Percentiles rank a stretch among this genome's conserved stretches.
Evolutionary conservation across 1,140 invertebrate species (phyloP).

Genomic region (Hylyphantes graminicola): DNA sequence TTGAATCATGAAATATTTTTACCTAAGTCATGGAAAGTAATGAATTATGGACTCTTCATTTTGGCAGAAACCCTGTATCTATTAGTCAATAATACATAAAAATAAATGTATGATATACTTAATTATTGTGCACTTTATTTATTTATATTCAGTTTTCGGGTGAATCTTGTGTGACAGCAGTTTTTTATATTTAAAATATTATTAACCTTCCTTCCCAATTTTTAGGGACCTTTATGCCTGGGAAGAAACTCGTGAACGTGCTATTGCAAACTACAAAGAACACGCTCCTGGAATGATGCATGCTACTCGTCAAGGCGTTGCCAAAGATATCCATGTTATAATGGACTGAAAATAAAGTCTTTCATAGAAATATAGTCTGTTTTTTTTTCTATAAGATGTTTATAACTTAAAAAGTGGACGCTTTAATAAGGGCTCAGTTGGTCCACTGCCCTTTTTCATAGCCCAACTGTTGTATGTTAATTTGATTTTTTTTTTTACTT

Average conservation of each 20-base stretch:
- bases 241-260: slow-evolving; percentile 76
- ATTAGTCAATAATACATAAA: background rate
- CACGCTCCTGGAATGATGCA: slow-evolving; percentile 83
- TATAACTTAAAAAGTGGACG: no score
- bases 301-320: slow-evolving; percentile 12
- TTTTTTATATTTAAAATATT: slow-evolving; percentile 17
- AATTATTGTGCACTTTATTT: slow-evolving; percentile 4
- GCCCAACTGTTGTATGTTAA: no score
- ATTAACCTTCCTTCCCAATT: slow-evolving; percentile 18
- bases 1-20: no score
- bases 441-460: no score
- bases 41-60: no score
- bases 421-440: no score
- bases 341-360: background rate
- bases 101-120: background rate
- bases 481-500: no score
- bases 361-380: no score
- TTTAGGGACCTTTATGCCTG: slow-evolving; percentile 83
- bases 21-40: no score
- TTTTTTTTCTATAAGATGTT: no score
- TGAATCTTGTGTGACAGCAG: slow-evolving; percentile 40
- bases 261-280: slow-evolving; percentile 79
- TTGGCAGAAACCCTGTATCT: no score
- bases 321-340: slow-evolving; percentile 11
- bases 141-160: background rate